Evolutionary conservation across 2,113 vertebrate species (phyloP).

Genomic region (Laticauda colubrina): DNA sequence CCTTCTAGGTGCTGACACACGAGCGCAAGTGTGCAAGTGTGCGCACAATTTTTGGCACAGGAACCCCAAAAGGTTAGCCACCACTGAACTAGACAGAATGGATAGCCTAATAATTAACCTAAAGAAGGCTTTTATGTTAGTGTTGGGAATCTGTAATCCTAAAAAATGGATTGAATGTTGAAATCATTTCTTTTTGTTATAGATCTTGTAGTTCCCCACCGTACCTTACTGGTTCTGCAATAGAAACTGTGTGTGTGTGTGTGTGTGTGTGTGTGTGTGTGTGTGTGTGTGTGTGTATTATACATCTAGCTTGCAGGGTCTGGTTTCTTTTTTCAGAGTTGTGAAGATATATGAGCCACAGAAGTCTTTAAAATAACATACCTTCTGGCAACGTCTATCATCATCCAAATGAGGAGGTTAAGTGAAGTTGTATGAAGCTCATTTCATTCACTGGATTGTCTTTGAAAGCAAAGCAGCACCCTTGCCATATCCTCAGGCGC

Average conservation of each 20-base stretch:
- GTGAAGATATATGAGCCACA: constrained; percentile 55
- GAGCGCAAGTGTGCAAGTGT: no score
- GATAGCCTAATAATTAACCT: constrained; percentile 13
- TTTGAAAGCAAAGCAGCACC: constrained; percentile 16
- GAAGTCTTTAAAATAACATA: constrained; percentile 61
- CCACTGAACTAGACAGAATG: neutral
- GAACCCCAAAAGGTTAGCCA: no score
- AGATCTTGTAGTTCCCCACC: neutral
- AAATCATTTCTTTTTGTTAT: neutral
- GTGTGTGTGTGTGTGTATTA: constrained; percentile 17
- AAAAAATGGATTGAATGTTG: constrained; percentile 2
- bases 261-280: no score
- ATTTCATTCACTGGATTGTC: constrained; percentile 21
- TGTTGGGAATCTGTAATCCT: neutral
- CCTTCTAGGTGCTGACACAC: no score
- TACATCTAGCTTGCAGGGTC: constrained; percentile 53
- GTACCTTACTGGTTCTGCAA: neutral
- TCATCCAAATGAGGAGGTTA: constrained; percentile 45
- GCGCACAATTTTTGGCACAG: no score
- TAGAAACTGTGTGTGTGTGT: neutral
- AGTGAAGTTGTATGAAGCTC: constrained; percentile 39
- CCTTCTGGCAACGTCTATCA: constrained; percentile 60
- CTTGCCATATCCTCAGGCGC: constrained; percentile 26
- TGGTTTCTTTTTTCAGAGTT: constrained; percentile 56
- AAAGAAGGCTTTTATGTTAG: neutral